phyloP scores from a whole-genome alignment of 2,797 vertebrate species.

The Hemibagrus guttatus region DNA sequence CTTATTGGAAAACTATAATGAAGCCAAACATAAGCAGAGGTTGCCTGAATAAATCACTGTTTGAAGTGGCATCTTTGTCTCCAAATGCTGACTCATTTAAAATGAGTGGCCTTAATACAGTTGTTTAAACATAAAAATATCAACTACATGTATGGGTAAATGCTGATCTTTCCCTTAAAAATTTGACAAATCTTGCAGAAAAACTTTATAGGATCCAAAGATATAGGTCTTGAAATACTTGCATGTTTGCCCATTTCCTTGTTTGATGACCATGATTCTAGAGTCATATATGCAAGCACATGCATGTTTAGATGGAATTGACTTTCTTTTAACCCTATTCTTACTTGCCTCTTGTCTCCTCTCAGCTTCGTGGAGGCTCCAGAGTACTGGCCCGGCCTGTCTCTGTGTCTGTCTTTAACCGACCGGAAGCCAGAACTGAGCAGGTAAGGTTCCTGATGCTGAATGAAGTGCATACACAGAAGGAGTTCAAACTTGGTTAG shows the following conservation, averaged over 20 bases:
- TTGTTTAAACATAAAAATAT: neutral
- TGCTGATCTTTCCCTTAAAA: neutral
- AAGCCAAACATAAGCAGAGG: neutral
- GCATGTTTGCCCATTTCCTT: neutral
- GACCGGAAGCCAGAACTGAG: conserved; percentile 75
- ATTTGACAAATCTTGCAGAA: neutral
- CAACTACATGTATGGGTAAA: neutral
- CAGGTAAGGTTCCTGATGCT: conserved; percentile 67
- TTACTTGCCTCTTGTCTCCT: neutral
- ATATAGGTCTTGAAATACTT: neutral
- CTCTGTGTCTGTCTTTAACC: conserved; percentile 76
- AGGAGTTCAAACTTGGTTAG: neutral
- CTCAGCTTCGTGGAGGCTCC: conserved; percentile 81
- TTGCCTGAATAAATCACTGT: neutral
- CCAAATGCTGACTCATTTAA: neutral
- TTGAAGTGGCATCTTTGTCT: neutral
- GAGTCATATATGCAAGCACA: neutral
- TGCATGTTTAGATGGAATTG: neutral
- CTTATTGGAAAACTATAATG: neutral
- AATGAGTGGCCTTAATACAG: neutral
- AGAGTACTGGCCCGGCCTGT: conserved; percentile 81
- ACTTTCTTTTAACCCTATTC: neutral
- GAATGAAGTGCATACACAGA: neutral
- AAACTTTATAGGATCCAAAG: neutral
- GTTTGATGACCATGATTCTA: neutral